Evolutionary conservation across 2,797 vertebrate genomes (phyloP).

Genomic region (Macropus fuliginosus): DNA sequence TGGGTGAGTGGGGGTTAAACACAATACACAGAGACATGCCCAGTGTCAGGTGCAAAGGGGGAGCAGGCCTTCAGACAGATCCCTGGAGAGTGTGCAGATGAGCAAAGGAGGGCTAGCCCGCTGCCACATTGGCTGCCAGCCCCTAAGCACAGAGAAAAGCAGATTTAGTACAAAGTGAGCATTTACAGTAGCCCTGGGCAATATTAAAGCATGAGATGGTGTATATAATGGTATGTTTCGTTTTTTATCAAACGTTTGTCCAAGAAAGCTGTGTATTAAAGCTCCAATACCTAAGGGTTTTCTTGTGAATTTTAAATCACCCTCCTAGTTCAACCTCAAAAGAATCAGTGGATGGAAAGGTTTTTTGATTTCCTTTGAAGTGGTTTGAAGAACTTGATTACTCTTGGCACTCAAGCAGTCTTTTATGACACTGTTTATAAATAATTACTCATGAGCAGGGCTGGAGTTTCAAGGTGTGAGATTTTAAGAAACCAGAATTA

Average conservation of each 20-base stretch:
- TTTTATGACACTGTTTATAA: slow-evolving; percentile 89
- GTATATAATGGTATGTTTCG: slow-evolving; percentile 87
- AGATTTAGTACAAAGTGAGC: slow-evolving; percentile 90
- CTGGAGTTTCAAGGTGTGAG: slow-evolving; percentile 88
- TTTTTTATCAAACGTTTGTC: slow-evolving; percentile 90
- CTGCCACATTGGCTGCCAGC: slow-evolving; percentile 78
- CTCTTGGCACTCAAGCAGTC: slow-evolving; percentile 88
- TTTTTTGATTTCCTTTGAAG: slow-evolving; percentile 90
- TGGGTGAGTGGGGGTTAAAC: slow-evolving; percentile 57
- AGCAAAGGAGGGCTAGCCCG: slow-evolving; percentile 72
- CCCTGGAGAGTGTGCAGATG: slow-evolving; percentile 59
- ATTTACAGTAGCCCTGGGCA: slow-evolving; percentile 90
- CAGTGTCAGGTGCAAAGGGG: slow-evolving; percentile 68
- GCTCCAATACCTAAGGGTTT: slow-evolving; percentile 88
- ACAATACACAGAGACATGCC: neutral
- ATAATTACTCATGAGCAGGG: slow-evolving; percentile 88
- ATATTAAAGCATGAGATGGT: slow-evolving; percentile 86
- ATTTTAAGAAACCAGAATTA: slow-evolving; percentile 84
- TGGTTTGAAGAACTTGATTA: slow-evolving; percentile 88
- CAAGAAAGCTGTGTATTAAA: slow-evolving; percentile 90
- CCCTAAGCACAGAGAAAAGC: slow-evolving; percentile 82
- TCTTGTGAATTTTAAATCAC: slow-evolving; percentile 90
- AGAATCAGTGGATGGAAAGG: slow-evolving; percentile 87
- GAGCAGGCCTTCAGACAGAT: slow-evolving; percentile 48
- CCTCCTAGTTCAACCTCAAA: slow-evolving; percentile 91